phyloP scores from a whole-genome alignment of 2,113 vertebrate species.

The Notothenia rossii region DNA sequence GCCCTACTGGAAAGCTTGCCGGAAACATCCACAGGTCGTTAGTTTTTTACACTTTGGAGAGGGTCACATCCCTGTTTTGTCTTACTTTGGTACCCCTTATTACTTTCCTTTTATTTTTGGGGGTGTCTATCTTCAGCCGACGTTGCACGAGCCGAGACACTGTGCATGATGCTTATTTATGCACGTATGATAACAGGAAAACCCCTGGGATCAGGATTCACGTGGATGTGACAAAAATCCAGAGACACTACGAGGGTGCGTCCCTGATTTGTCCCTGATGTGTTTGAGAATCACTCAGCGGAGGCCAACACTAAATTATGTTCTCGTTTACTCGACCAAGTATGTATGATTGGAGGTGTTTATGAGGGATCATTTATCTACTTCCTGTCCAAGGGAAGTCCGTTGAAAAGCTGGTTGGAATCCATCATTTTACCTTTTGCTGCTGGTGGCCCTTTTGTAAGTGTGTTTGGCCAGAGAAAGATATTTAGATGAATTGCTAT shows the following conservation, averaged over 20 bases:
- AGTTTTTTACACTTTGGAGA: slow-evolving; percentile 16
- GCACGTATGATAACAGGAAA: neutral
- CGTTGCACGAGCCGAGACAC: slow-evolving; percentile 60
- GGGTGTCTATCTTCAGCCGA: slow-evolving; percentile 23
- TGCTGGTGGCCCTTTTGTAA: slow-evolving; percentile 27
- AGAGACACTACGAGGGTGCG: neutral
- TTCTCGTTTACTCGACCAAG: slow-evolving; percentile 17
- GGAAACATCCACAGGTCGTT: neutral
- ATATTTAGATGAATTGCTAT: slow-evolving; percentile 63
- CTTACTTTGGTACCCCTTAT: neutral
- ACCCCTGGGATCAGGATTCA: slow-evolving; percentile 2
- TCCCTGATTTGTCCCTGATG: neutral
- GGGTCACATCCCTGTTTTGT: neutral
- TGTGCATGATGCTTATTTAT: slow-evolving; percentile 53
- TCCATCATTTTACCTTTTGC: slow-evolving; percentile 28
- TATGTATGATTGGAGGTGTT: slow-evolving; percentile 8
- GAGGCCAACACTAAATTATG: slow-evolving; percentile 11
- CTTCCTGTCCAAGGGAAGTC: slow-evolving; percentile 31
- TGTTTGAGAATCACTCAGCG: neutral
- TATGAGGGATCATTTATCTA: slow-evolving; percentile 37
- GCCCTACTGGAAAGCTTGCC: slow-evolving; percentile 10
- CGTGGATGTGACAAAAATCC: neutral
- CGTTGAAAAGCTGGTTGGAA: slow-evolving; percentile 7
- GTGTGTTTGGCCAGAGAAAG: slow-evolving; percentile 2
- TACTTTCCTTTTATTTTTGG: neutral